Evolutionary conservation across 2,888 invertebrate species (phyloP).

Genomic region (Cheilosia vulpina): DNA sequence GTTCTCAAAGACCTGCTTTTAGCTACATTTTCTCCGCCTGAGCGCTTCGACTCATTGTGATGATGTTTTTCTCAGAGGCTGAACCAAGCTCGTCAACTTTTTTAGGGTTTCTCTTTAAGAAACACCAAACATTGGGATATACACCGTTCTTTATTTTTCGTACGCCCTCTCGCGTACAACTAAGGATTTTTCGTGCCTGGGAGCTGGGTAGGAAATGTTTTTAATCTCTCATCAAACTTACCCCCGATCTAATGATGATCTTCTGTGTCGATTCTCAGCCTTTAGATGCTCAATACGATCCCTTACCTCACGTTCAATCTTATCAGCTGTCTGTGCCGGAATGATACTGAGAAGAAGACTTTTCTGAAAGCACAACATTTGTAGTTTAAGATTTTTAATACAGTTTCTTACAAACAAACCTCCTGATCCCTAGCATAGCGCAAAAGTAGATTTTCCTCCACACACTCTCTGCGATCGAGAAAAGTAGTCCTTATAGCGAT

Average conservation of each 20-base stretch:
- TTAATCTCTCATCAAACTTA: conserved; percentile 8
- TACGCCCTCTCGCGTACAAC: no score
- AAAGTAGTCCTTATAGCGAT: conserved; percentile 94
- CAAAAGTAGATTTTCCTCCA: conserved; percentile 92
- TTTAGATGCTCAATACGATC: conserved; percentile 85
- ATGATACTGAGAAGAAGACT: conserved; percentile 93
- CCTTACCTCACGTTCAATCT: conserved; percentile 86
- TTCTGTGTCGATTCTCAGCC: conserved; percentile 78
- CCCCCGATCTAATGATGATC: conserved; percentile 59
- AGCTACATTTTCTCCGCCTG: no score
- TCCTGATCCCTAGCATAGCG: conserved; percentile 94
- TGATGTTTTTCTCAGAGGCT: no score
- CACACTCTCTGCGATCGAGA: conserved; percentile 92
- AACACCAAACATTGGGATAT: no score
- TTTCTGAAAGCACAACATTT: conserved; percentile 85
- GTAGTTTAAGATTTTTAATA: background rate
- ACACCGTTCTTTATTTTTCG: no score
- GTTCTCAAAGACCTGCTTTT: no score
- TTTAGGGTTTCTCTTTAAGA: no score
- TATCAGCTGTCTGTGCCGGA: conserved; percentile 91
- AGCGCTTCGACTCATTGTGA: no score
- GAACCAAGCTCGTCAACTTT: no score
- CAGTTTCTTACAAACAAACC: conserved; percentile 82
- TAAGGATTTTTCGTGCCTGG: no score
- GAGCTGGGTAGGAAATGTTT: no score